Evolutionary conservation across 2,888 invertebrate genomes (phyloP).

Genomic region (Myopa testacea): DNA sequence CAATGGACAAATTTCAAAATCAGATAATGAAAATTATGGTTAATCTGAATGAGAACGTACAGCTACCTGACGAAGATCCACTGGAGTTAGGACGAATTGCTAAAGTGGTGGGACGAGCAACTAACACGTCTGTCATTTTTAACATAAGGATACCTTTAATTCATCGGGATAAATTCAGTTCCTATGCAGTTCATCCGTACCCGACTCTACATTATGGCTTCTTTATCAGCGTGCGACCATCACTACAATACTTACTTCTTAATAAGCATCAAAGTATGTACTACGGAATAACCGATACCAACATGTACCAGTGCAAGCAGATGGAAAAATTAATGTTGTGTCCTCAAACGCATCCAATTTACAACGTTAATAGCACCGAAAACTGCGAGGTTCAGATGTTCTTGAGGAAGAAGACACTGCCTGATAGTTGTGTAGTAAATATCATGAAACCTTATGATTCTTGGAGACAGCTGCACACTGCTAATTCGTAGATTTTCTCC

Average conservation of each 20-base stretch:
- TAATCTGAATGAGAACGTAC: neutral
- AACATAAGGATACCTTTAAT: too few relatives aligned
- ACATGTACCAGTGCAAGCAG: neutral
- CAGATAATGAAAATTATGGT: neutral
- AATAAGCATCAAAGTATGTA: neutral
- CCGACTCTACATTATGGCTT: slow-evolving; percentile 18
- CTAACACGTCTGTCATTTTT: too few relatives aligned
- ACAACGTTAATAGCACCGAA: neutral
- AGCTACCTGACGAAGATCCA: neutral
- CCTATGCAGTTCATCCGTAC: neutral
- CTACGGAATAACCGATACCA: neutral
- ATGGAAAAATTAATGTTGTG: neutral
- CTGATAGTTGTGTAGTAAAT: neutral
- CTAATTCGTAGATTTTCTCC: slow-evolving; percentile 6
- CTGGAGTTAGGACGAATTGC: neutral
- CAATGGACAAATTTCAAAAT: neutral
- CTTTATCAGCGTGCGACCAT: neutral
- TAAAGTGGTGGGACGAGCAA: too few relatives aligned
- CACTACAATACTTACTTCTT: neutral
- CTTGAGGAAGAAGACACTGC: neutral
- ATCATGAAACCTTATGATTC: neutral
- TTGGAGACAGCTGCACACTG: neutral
- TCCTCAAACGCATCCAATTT: neutral
- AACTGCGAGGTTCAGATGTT: neutral
- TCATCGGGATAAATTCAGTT: too few relatives aligned